Evolutionary conservation across 2,888 invertebrate genomes (phyloP).

Genomic region (Acanthacorydalis orientalis): DNA sequence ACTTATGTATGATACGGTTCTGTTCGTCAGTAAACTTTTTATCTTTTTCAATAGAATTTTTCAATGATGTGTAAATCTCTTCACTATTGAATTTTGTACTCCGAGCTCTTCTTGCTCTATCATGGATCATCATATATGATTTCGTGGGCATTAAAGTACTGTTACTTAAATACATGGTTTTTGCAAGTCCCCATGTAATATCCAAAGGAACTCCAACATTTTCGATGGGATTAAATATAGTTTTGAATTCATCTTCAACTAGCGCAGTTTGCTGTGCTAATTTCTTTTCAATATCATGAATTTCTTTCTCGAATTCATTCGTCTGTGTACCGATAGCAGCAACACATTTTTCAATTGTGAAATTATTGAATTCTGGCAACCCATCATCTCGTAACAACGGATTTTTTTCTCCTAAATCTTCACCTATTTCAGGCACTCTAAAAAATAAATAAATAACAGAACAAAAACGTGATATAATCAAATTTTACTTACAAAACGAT

Average conservation of each 20-base stretch:
- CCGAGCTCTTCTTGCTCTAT: slow-evolving; percentile 58
- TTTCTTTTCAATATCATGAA: slow-evolving; percentile 47
- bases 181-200: slow-evolving; percentile 74
- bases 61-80: slow-evolving; percentile 50
- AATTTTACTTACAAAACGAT: slow-evolving; percentile 47
- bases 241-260: slow-evolving; percentile 43
- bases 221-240: slow-evolving; percentile 60
- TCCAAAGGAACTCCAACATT: slow-evolving; percentile 54
- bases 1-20: slow-evolving; percentile 57
- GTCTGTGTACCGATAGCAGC: slow-evolving; percentile 71
- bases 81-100: slow-evolving; percentile 54
- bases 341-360: slow-evolving; percentile 71
- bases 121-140: slow-evolving; percentile 61
- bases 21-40: slow-evolving; percentile 37
- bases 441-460: slow-evolving; percentile 14
- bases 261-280: slow-evolving; percentile 24
- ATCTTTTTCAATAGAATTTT: slow-evolving; percentile 25
- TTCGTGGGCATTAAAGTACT: slow-evolving; percentile 64
- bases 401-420: slow-evolving; percentile 62
- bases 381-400: slow-evolving; percentile 54
- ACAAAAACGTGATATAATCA: background rate
- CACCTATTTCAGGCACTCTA: slow-evolving; percentile 70
- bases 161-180: slow-evolving; percentile 65
- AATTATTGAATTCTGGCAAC: slow-evolving; percentile 62
- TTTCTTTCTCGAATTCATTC: slow-evolving; percentile 61